A percentile compares a stretch with the other conserved stretches of the same genome.
These are phyloP conservation scores for Oceanodroma tethys DNA, from an alignment of 2,113 vertebrate genomes.

Conservation along the genomic window DNA sequence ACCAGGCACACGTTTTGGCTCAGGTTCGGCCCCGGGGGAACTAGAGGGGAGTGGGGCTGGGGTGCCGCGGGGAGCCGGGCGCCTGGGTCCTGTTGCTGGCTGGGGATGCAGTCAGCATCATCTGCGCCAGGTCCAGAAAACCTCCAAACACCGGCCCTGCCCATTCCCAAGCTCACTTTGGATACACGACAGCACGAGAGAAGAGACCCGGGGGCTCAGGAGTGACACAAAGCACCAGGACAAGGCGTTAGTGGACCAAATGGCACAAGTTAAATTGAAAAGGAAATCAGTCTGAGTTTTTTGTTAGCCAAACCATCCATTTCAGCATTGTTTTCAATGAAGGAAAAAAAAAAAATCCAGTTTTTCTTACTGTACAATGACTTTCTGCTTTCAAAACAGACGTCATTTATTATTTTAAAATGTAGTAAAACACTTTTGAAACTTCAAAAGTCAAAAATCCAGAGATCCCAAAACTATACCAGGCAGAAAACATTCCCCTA, in stretches of 20 bases:
- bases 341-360: neutral
- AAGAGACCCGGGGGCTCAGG: neutral
- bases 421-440: neutral
- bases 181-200: accelerated
- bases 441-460: neutral
- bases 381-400: neutral
- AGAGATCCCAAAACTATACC: neutral
- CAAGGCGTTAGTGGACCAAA: neutral
- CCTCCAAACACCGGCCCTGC: neutral
- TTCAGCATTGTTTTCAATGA: neutral
- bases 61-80: neutral
- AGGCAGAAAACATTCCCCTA: neutral
- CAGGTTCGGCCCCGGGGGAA: accelerated
- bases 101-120: neutral
- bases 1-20: accelerated
- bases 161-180: neutral
- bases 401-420: neutral
- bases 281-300: neutral
- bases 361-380: neutral
- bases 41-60: neutral
- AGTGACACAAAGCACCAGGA: neutral
- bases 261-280: neutral
- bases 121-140: neutral
- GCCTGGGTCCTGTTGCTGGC: neutral
- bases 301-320: neutral